Percentiles rank a stretch among this genome's conserved stretches.
Evolutionary conservation across 2,797 vertebrate genomes (phyloP).

Genomic region (Menidia menidia): DNA sequence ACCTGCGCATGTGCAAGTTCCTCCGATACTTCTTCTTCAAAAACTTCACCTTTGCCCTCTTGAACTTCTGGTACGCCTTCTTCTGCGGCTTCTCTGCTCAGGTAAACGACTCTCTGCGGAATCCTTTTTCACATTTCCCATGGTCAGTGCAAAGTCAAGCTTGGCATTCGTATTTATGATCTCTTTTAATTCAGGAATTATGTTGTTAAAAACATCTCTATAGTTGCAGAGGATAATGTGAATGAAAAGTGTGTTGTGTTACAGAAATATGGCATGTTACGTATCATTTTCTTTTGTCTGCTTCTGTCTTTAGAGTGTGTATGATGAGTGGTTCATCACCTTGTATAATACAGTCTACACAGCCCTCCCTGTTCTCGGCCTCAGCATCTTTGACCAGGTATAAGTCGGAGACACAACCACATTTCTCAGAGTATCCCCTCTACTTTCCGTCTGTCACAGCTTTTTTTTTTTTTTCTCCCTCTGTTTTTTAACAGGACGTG

Average conservation of each 20-base stretch:
- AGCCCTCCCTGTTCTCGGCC: conserved; percentile 89
- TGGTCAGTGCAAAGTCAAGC: too few species aligned
- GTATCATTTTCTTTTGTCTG: neutral
- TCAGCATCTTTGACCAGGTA: conserved; percentile 97
- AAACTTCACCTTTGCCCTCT: conserved; percentile 96
- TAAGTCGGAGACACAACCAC: neutral
- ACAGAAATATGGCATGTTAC: neutral
- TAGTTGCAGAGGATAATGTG: too few species aligned
- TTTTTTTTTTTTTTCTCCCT: neutral
- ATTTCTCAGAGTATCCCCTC: too few species aligned
- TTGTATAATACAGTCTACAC: conserved; percentile 95
- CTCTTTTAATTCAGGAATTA: too few species aligned
- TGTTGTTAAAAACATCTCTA: too few species aligned
- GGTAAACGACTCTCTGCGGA: conserved; percentile 75
- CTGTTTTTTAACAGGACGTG: conserved; percentile 85
- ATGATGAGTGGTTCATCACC: conserved; percentile 95
- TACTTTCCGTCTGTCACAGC: neutral
- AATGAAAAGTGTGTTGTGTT: too few species aligned
- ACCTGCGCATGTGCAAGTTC: conserved; percentile 97
- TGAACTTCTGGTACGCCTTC: conserved; percentile 97
- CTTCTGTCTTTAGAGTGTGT: conserved; percentile 85
- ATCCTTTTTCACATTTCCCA: neutral
- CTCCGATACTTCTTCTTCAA: conserved; percentile 98
- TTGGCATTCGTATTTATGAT: too few species aligned
- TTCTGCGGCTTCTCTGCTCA: conserved; percentile 97